phyloP scores from a whole-genome alignment of 1,140 invertebrate genomes.

The Hylaeus volcanicus region DNA sequence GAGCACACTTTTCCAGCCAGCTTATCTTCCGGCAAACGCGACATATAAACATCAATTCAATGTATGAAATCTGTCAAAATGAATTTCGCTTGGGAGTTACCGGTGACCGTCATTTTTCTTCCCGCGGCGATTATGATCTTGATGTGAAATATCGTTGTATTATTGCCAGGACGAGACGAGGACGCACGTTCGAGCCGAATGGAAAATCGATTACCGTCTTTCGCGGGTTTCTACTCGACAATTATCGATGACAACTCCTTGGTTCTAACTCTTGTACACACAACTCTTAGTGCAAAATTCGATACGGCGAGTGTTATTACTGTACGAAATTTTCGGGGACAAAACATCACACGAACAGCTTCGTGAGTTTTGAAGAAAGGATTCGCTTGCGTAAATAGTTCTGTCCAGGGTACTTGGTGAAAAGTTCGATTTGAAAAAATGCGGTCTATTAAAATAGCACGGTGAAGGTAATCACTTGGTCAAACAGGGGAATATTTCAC shows the following conservation, averaged over 20 bases:
- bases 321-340: no score
- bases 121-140: slow-evolving; percentile 76
- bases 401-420: background rate
- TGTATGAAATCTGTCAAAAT: slow-evolving; percentile 81
- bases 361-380: no score
- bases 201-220: slow-evolving; percentile 32
- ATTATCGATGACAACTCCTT: background rate
- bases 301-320: no score
- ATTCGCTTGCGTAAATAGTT: no score
- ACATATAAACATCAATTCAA: slow-evolving; percentile 80
- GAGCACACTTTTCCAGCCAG: slow-evolving; percentile 53
- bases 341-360: no score
- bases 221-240: background rate
- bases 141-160: slow-evolving; percentile 80
- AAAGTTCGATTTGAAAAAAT: slow-evolving; percentile 13
- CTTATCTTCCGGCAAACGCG: slow-evolving; percentile 75
- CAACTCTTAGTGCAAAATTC: no score
- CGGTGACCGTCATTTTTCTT: slow-evolving; percentile 79
- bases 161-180: slow-evolving; percentile 72
- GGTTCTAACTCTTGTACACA: no score
- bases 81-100: slow-evolving; percentile 77
- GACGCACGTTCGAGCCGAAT: slow-evolving; percentile 17
- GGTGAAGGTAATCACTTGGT: slow-evolving; percentile 35
- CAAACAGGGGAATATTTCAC: slow-evolving; percentile 55
- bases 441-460: slow-evolving; percentile 20